Conservation (phyloP, 2,113 vertebrate genomes). For the Zapornia atra region DNA sequence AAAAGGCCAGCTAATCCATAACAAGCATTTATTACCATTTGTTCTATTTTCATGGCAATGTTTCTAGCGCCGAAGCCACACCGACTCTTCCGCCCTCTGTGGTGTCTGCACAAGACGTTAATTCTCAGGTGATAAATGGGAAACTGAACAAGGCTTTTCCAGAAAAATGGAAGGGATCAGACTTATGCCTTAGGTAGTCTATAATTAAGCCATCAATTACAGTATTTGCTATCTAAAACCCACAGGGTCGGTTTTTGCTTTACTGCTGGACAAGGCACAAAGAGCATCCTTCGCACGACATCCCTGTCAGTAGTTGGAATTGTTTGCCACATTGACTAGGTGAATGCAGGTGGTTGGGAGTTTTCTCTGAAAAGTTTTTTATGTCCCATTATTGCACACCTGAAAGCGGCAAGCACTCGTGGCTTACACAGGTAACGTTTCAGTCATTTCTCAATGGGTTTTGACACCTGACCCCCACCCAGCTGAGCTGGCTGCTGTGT, state of each 20-base stretch:
- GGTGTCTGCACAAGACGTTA: background rate
- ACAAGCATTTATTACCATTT: background rate
- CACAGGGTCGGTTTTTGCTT: background rate
- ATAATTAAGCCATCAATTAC: background rate
- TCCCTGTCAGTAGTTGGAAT: background rate
- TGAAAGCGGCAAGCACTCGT: rapidly evolving
- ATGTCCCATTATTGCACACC: background rate
- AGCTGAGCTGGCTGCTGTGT: background rate
- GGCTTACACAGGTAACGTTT: rapidly evolving
- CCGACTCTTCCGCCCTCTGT: background rate
- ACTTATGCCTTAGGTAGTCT: background rate
- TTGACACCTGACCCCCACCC: background rate
- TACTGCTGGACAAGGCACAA: background rate
- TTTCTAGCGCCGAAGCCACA: background rate
- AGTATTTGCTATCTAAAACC: background rate
- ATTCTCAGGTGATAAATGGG: background rate
- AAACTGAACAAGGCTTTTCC: background rate
- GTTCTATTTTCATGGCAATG: background rate
- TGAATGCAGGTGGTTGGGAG: background rate
- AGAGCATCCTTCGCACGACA: rapidly evolving
- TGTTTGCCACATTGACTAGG: background rate
- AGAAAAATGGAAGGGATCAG: background rate
- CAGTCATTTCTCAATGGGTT: background rate
- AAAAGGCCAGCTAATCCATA: background rate
- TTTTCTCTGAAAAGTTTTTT: background rate